Evolutionary conservation across 2,113 vertebrate species (phyloP).

Genomic region (Promerops cafer): DNA sequence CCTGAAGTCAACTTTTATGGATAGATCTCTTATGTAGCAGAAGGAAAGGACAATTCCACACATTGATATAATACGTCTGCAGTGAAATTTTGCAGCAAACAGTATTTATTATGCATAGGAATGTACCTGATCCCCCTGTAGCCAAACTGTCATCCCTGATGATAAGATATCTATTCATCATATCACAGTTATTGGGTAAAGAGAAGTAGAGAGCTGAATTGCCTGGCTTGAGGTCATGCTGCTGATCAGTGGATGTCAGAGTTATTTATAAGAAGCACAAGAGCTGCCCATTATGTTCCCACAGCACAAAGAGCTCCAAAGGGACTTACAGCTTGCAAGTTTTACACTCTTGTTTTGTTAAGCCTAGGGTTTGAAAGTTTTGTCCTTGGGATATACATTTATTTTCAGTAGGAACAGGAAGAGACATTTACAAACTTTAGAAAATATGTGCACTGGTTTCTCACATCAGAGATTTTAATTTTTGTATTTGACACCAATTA

Average conservation of each 20-base stretch:
- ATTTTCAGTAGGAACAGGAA: neutral
- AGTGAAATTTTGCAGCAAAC: neutral
- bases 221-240: neutral
- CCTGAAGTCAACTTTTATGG: neutral
- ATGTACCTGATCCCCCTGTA: neutral
- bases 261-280: slow-evolving; percentile 33
- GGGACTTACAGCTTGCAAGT: neutral
- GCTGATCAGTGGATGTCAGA: neutral
- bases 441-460: neutral
- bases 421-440: neutral
- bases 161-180: neutral
- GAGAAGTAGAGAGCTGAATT: neutral
- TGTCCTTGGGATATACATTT: neutral
- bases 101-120: neutral
- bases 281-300: neutral
- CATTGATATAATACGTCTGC: neutral
- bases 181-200: neutral
- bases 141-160: neutral
- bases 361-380: neutral
- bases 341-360: neutral
- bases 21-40: neutral
- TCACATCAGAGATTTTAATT: neutral
- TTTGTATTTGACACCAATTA: neutral
- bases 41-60: neutral
- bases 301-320: neutral